Evolutionary conservation across 2,888 invertebrate species (phyloP).

Genomic region (Clunio marinus): DNA sequence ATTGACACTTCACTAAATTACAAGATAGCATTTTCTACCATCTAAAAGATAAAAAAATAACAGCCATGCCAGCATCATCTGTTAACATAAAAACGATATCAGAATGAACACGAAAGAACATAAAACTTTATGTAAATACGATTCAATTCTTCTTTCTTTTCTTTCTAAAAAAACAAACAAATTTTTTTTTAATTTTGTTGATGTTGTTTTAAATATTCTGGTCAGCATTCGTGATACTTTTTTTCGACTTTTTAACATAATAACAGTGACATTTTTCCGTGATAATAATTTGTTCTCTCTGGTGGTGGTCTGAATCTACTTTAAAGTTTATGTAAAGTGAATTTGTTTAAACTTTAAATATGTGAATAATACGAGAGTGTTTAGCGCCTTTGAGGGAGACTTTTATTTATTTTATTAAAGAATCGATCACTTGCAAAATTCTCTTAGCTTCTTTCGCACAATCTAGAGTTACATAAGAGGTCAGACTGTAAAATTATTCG

Average conservation of each 20-base stretch:
- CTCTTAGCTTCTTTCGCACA: neutral
- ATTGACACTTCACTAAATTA: slow-evolving; percentile 35
- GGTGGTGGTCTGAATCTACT: slow-evolving; percentile 28
- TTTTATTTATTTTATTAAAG: neutral
- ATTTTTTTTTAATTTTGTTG: neutral
- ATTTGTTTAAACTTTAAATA: neutral
- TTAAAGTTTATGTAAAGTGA: too few relatives aligned
- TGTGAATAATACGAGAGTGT: neutral
- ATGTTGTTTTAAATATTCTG: neutral
- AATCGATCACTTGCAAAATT: neutral
- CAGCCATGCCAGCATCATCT: slow-evolving; percentile 19
- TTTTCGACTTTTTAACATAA: slow-evolving; percentile 24
- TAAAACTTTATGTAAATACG: slow-evolving; percentile 37
- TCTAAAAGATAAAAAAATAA: slow-evolving; percentile 14
- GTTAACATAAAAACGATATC: slow-evolving; percentile 39
- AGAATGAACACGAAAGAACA: slow-evolving; percentile 32
- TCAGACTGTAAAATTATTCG: too few relatives aligned
- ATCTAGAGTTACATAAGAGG: too few relatives aligned
- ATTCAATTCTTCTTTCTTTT: neutral
- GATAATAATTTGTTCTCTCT: neutral
- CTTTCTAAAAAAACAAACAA: neutral
- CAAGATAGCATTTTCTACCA: slow-evolving; percentile 13
- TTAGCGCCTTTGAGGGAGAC: neutral
- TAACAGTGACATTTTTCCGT: slow-evolving; percentile 20
- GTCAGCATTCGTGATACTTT: slow-evolving; percentile 28